A percentile compares a stretch with the other conserved stretches of the same genome.
Evolutionary conservation across 2,113 vertebrate genomes (phyloP).

Genomic region (Romanogobio albipinnatus): DNA sequence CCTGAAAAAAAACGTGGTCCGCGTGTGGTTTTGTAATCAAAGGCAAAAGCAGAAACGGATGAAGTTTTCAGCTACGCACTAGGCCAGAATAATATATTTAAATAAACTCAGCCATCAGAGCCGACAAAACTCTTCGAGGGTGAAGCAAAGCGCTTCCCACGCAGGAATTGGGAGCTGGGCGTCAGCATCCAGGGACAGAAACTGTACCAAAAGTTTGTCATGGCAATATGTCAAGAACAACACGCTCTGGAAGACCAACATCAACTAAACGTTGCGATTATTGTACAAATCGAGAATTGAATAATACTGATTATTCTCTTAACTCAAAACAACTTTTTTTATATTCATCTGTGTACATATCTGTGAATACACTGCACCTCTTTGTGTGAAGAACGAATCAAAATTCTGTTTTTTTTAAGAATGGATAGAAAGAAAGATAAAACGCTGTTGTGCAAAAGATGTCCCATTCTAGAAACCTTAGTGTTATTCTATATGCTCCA

Average conservation of each 20-base stretch:
- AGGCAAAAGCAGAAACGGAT: conserved; percentile 95
- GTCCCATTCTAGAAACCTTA: conserved; percentile 55
- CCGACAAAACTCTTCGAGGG: conserved; percentile 9
- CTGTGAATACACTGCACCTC: conserved; percentile 80
- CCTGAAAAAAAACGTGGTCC: conserved; percentile 94
- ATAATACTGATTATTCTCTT: conserved; percentile 69
- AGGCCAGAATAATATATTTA: conserved; percentile 51
- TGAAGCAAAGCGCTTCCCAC: background rate
- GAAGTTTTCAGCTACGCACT: conserved; percentile 96
- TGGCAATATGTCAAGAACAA: conserved; percentile 48
- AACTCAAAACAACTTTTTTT: conserved; percentile 74
- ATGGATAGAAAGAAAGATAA: conserved; percentile 31
- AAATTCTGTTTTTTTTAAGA: conserved; percentile 38
- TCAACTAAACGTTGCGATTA: conserved; percentile 70
- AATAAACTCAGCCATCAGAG: background rate
- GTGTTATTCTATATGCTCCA: conserved; percentile 67
- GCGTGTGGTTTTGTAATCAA: conserved; percentile 95
- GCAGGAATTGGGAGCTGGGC: conserved; percentile 57
- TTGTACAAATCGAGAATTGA: conserved; percentile 75
- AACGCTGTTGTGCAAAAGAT: conserved; percentile 56
- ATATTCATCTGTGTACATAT: conserved; percentile 84
- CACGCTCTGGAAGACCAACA: conserved; percentile 45
- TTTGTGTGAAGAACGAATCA: conserved; percentile 68
- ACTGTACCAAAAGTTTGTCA: conserved; percentile 48
- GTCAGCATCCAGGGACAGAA: conserved; percentile 50